Base-by-base conservation (phyloP, 1,140 invertebrate genomes). In the Camponotus vicinus region DNA sequence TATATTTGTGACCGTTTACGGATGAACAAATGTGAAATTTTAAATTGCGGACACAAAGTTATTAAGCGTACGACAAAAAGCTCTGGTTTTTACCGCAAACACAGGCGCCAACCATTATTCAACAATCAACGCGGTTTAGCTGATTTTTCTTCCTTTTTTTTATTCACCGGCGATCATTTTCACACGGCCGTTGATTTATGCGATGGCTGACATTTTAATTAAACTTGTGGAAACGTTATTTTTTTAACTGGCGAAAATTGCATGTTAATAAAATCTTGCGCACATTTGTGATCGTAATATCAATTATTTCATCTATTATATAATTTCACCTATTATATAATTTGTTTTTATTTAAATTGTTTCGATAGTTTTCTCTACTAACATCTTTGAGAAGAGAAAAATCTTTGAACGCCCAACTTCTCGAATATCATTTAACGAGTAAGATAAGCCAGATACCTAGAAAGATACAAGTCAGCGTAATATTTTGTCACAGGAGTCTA, bases 191-290 rank as follows among this genome's bases (percentile, higher is more conserved):
- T 3, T 15, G 27, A 55, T 55, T 73, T 34, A 32, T 40, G 57
- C 9, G 40, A 40, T 21, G 71, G 45, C 55, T 59, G 79, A 73
- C 40, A 34, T 82, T 82, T 75, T 34, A 75, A 83, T 83, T 83
- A 83, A 83, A 83, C 2, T 37, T 49, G 40, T 9, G 40, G 42
- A 59, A 82, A 82, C 11, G 6, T 75, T 27, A 37, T 73, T 83
- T 83, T 83, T 83, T 73, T n/a, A 9, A 49, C 9, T 32, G 15
- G 21, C 11, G 27, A 42, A 37, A 37, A 49, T 37, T 34, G 18
- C 37, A 37, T 21, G 37, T 59, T 32, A 55, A 80, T 61, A 42
- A 80, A 80, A 80, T 57, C 32, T 32, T 18, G 11, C 32, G 13
- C 3, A 21, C n/a, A 8, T 27, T 27, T 40, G 45, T 40, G 7